Evolutionary conservation across 2,888 invertebrate species (phyloP).

Genomic region (Caenorhabditis wallacei): DNA sequence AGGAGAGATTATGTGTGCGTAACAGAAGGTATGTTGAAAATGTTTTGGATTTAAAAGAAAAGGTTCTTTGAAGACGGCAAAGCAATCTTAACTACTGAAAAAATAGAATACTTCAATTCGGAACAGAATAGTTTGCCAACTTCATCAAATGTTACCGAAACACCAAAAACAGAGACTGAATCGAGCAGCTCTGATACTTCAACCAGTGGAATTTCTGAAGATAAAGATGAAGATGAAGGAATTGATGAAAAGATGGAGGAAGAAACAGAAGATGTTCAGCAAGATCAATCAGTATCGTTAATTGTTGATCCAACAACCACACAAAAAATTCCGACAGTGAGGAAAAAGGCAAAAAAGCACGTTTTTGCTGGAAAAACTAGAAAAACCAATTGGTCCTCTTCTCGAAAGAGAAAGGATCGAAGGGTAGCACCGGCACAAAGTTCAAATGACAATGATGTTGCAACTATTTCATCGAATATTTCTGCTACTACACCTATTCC

Average conservation of each 20-base stretch:
- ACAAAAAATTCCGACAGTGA: not conserved
- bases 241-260: conserved; percentile 14
- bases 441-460: not conserved
- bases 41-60: not conserved
- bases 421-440: not conserved
- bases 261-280: not conserved
- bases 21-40: conserved; percentile 25
- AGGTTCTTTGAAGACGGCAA: conserved; percentile 24
- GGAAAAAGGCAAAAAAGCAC: conserved; percentile 22
- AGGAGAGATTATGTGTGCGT: conserved; percentile 1
- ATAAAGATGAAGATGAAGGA: conserved; percentile 8
- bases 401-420: not conserved
- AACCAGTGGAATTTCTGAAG: conserved; percentile 9
- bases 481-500: not conserved
- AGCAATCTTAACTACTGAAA: conserved; percentile 20
- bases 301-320: no score
- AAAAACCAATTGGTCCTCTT: conserved; percentile 23
- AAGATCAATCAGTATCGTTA: no score
- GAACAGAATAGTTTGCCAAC: not conserved
- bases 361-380: conserved; percentile 23
- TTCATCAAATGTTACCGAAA: not conserved
- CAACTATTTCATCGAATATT: not conserved
- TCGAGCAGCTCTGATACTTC: conserved; percentile 11
- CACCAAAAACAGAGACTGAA: not conserved
- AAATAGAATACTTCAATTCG: not conserved